Percentiles rank a stretch among this genome's conserved stretches.
Evolutionary conservation across 2,113 vertebrate species (phyloP).

Genomic region (Illadopsis cleaveri): DNA sequence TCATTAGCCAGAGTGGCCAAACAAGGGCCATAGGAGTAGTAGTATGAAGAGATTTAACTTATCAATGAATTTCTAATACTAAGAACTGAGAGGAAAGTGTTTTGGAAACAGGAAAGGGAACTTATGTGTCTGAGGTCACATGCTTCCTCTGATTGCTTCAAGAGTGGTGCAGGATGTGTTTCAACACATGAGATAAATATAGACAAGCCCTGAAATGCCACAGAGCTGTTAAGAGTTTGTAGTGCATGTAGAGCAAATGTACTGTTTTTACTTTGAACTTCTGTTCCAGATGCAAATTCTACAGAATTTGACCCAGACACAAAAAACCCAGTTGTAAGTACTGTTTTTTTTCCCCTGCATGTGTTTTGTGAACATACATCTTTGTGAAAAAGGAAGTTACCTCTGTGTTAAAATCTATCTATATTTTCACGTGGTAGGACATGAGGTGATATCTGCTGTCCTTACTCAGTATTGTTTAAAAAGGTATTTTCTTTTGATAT

Average conservation of each 20-base stretch:
- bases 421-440: neutral
- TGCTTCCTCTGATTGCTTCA: neutral
- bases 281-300: conserved; percentile 78
- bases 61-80: neutral
- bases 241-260: neutral
- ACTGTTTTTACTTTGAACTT: conserved; percentile 7
- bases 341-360: neutral
- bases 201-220: neutral
- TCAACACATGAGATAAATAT: neutral
- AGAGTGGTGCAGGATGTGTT: neutral
- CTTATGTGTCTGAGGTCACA: neutral
- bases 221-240: neutral
- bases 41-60: neutral
- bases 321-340: conserved; percentile 76
- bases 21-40: neutral
- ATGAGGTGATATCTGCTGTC: neutral
- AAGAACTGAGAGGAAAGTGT: neutral
- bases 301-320: conserved; percentile 79
- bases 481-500: neutral
- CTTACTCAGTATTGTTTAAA: neutral
- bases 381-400: neutral
- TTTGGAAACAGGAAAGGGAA: neutral
- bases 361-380: neutral
- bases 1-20: neutral
- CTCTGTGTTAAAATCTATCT: neutral